Conservation (phyloP, 2,888 invertebrate species). For the Celastrina argiolus region DNA sequence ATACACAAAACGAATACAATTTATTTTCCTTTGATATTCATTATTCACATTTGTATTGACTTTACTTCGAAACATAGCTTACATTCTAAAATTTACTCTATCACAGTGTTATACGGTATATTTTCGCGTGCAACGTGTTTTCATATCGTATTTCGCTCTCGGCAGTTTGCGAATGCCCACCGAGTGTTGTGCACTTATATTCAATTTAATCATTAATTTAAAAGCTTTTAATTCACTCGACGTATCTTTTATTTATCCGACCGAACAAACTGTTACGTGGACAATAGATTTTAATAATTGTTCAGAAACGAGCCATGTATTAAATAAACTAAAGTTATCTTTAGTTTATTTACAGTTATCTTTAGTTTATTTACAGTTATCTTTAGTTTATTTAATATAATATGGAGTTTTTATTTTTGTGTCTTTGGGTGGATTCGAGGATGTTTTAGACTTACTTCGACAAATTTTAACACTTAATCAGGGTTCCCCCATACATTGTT, state of each 20-base stretch:
- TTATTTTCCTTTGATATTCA: constrained; percentile 19
- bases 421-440: too few species aligned
- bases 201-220: constrained; percentile 34
- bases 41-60: constrained; percentile 16
- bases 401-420: too few species aligned
- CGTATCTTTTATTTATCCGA: not conserved
- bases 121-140: not conserved
- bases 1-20: constrained; percentile 8
- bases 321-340: not conserved
- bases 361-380: too few species aligned
- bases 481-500: too few species aligned
- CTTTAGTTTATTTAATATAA: too few species aligned
- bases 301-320: not conserved
- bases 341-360: too few species aligned
- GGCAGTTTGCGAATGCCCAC: constrained; percentile 28
- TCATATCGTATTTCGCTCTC: constrained; percentile 26
- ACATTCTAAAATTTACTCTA: not conserved
- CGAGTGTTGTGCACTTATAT: constrained; percentile 29
- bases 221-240: constrained; percentile 30
- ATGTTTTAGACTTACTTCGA: too few species aligned
- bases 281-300: not conserved
- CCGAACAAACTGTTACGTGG: not conserved
- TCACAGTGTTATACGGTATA: not conserved
- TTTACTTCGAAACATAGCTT: not conserved
- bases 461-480: too few species aligned